Percentiles rank a stretch among this genome's conserved stretches.
These are phyloP conservation scores for Trialeurodes vaporariorum DNA, from an alignment of 1,140 invertebrate genomes.

Conservation along the genomic window DNA sequence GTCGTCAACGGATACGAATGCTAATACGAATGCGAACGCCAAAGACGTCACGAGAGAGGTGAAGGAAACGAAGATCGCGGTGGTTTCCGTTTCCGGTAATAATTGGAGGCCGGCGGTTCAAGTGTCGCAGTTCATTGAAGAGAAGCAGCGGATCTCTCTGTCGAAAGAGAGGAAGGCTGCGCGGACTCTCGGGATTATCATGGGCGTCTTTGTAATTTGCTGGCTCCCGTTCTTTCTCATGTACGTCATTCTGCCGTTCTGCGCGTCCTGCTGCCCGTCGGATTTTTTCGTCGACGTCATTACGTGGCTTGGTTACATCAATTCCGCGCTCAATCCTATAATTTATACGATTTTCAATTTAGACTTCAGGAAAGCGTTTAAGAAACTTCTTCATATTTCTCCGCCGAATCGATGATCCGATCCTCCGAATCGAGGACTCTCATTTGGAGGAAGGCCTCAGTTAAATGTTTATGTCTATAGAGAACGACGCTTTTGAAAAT, in stretches of 20 bases:
- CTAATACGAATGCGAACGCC: constrained; percentile 40
- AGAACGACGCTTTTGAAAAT: too few species aligned
- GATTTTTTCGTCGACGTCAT: constrained; percentile 74
- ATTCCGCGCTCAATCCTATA: constrained; percentile 92
- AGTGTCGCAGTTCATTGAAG: constrained; percentile 84
- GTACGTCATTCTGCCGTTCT: constrained; percentile 86
- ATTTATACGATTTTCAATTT: constrained; percentile 98
- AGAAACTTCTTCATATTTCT: constrained; percentile 59
- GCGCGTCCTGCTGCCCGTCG: constrained; percentile 55
- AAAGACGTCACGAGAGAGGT: not conserved
- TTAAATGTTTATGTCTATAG: too few species aligned
- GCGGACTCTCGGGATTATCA: constrained; percentile 82
- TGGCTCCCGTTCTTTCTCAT: constrained; percentile 95
- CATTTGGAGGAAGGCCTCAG: too few species aligned
- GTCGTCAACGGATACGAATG: constrained; percentile 25
- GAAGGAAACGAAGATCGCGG: constrained; percentile 16
- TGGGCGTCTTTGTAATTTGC: constrained; percentile 90
- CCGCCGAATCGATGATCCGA: not conserved
- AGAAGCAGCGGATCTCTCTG: constrained; percentile 83
- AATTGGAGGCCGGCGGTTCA: constrained; percentile 19
- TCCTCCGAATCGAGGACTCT: too few species aligned
- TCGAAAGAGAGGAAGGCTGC: constrained; percentile 86
- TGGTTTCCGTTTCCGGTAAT: constrained; percentile 26
- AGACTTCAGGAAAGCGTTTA: constrained; percentile 89
- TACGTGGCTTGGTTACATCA: constrained; percentile 95